These are phyloP conservation scores for Tragelaphus strepsiceros DNA, from an alignment of 2,113 vertebrate genomes.

Conservation along the genomic window DNA sequence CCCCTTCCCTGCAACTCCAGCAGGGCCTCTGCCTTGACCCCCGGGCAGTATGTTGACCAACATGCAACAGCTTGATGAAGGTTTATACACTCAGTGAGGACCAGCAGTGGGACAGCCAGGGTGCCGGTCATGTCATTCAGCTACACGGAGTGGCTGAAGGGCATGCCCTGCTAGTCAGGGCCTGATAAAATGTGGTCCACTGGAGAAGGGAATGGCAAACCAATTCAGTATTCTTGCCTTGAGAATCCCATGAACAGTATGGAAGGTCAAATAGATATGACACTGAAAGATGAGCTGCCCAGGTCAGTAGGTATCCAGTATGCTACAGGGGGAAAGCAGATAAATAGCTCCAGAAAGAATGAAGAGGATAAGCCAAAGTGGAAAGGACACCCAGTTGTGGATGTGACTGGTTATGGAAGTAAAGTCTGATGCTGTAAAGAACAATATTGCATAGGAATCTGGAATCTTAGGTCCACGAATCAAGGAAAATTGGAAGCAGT, in stretches of 20 bases:
- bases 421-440: neutral
- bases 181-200: neutral
- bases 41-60: neutral
- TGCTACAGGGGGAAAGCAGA: neutral
- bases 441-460: neutral
- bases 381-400: neutral
- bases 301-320: neutral
- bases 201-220: neutral
- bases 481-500: neutral
- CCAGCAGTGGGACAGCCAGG: neutral
- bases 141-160: neutral
- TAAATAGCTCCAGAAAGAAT: neutral
- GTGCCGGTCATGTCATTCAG: accelerated
- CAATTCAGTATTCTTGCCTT: neutral
- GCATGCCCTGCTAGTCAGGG: neutral
- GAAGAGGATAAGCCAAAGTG: neutral
- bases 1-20: neutral
- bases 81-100: neutral
- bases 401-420: neutral
- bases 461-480: neutral
- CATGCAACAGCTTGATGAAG: neutral
- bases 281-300: neutral
- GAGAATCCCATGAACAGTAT: neutral
- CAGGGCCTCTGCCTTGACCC: neutral
- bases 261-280: neutral